phyloP scores from a whole-genome alignment of 2,888 invertebrate genomes.

The Polietes domitor region DNA sequence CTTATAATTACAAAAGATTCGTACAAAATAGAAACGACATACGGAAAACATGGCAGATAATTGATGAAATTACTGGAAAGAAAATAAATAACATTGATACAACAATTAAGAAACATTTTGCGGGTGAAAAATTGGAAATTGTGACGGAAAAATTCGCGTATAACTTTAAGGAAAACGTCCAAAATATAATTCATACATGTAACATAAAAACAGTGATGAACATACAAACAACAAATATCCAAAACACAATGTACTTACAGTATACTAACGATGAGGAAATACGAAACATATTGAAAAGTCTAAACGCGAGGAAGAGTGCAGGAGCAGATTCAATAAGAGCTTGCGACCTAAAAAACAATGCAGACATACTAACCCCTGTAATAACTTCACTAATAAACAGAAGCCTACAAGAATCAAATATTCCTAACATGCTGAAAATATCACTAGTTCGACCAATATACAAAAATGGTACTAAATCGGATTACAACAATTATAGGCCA shows the following conservation, averaged over 20 bases:
- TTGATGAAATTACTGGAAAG: not conserved
- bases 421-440: not conserved
- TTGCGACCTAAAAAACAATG: not conserved
- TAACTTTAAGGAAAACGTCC: slow-evolving; percentile 9
- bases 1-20: not conserved
- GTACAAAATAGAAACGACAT: not conserved
- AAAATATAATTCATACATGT: not conserved
- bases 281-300: not conserved
- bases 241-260: not conserved
- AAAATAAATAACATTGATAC: not conserved
- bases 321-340: not conserved
- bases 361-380: not conserved
- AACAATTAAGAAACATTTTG: not conserved
- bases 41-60: not conserved
- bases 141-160: not conserved
- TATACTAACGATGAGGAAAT: not conserved
- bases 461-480: not conserved
- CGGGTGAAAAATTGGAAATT: not conserved
- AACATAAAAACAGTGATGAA: not conserved
- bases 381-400: not conserved
- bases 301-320: not conserved
- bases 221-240: not conserved
- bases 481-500: slow-evolving; percentile 1
- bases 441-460: not conserved
- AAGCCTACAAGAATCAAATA: not conserved